A percentile compares a stretch with the other conserved stretches of the same genome.
Evolutionary conservation across 2,888 invertebrate genomes (phyloP).

Genomic region (Hipparchia sbordonii): DNA sequence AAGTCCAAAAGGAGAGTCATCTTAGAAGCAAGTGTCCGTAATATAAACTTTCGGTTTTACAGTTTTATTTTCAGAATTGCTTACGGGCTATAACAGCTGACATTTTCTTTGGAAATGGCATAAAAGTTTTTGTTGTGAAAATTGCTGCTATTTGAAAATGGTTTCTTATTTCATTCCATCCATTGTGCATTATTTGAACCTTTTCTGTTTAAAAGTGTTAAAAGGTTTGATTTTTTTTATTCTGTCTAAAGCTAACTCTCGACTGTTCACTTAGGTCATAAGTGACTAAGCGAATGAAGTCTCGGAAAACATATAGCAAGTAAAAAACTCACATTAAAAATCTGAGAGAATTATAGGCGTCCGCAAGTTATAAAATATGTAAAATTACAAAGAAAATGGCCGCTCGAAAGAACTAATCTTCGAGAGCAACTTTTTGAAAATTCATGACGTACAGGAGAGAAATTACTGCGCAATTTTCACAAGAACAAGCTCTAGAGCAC

Average conservation of each 20-base stretch:
- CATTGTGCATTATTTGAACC: conserved; percentile 1
- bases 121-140: conserved; percentile 11
- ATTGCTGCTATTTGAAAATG: neutral
- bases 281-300: too few species aligned
- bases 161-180: neutral
- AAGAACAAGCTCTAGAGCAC: neutral
- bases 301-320: too few species aligned
- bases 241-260: neutral
- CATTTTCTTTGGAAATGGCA: conserved; percentile 10
- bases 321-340: neutral
- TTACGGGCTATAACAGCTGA: conserved; percentile 25
- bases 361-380: conserved; percentile 7
- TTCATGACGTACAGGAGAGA: conserved; percentile 23
- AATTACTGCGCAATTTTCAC: conserved; percentile 25
- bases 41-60: conserved; percentile 41
- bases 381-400: conserved; percentile 13
- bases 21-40: conserved; percentile 38
- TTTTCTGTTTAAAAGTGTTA: neutral
- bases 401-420: conserved; percentile 16
- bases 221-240: neutral
- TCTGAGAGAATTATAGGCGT: conserved; percentile 6
- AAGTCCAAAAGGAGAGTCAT: conserved; percentile 33
- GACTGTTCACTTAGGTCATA: too few species aligned
- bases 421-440: conserved; percentile 20
- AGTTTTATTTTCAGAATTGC: conserved; percentile 37